Evolutionary conservation across 2,113 vertebrate species (phyloP).

Genomic region (Dendropsophus ebraccatus): DNA sequence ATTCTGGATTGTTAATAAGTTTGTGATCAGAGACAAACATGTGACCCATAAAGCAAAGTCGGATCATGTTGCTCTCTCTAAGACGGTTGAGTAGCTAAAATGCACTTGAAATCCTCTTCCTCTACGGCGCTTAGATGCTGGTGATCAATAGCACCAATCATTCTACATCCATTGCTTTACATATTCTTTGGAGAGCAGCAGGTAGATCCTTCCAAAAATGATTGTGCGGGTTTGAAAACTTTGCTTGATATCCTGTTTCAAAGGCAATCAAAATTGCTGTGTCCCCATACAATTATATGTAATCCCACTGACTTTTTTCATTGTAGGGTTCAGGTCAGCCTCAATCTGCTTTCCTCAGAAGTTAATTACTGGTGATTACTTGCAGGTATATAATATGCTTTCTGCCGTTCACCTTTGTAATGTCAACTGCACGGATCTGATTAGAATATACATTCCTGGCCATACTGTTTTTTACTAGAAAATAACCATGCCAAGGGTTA

Average conservation of each 20-base stretch:
- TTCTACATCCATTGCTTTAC: slow-evolving; percentile 18
- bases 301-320: slow-evolving; percentile 53
- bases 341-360: slow-evolving; percentile 50
- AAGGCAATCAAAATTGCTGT: slow-evolving; percentile 45
- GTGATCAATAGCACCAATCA: slow-evolving; percentile 25
- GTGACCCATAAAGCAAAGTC: slow-evolving; percentile 30
- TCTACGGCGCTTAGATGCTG: neutral
- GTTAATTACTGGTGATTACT: slow-evolving; percentile 55
- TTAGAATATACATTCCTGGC: slow-evolving; percentile 58
- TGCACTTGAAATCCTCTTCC: neutral
- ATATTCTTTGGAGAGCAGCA: slow-evolving; percentile 1
- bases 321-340: slow-evolving; percentile 55
- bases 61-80: slow-evolving; percentile 23
- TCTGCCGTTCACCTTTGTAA: slow-evolving; percentile 46
- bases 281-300: slow-evolving; percentile 44
- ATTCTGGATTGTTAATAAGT: slow-evolving; percentile 29
- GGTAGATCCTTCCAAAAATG: slow-evolving; percentile 39
- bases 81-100: neutral
- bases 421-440: slow-evolving; percentile 36
- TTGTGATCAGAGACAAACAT: slow-evolving; percentile 24
- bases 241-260: slow-evolving; percentile 51
- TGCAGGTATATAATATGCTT: slow-evolving; percentile 5
- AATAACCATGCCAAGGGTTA: slow-evolving; percentile 48
- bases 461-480: slow-evolving; percentile 43
- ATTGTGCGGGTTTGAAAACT: slow-evolving; percentile 27